Evolutionary conservation across 2,113 vertebrate genomes (phyloP), one percentile per base, ranked within the genome.

Genomic region (Seriola rivoliana): DNA sequence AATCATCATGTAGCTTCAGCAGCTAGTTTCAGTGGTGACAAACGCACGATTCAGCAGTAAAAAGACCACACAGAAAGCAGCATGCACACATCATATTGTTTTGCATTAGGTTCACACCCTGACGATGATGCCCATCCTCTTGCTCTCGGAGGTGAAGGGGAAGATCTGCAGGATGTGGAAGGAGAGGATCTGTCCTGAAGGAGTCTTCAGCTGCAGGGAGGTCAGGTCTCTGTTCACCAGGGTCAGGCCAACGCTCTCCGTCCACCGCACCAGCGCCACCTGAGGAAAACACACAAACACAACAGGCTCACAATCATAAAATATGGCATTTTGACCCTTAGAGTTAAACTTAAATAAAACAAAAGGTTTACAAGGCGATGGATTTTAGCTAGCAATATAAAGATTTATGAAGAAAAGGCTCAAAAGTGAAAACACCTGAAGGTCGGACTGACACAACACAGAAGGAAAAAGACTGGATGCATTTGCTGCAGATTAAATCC

Each of bases 51-150:
- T 75, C 52, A 60, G 19, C 3, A 16, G 19, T 21, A 17, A 8
- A 36, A 54, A 38, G 57, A 65, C 62, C 57, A 79, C 66, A 74
- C 25, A 78, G 54, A 68, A 0, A 70, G 23, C 5, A 74, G 34
- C 34, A 48, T 72, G 48, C 10, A 48, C 36, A 36, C 55, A 52
- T 48, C 14, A 40, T 34, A 14, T 38, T n/a, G 59, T 68, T 12
- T 16, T 32, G 57, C 17, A 38, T 11, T 1, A 52, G 13, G 16
- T 32, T 58, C 88, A 4, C 95, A 97, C 97, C 97, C 94, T 96
- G 75, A 99, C 95, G 40, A 99, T 99, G 95, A 99, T 96, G 55
- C 98, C 98, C 98, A 99, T 99, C 75, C 98, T 95, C 79, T 99
- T 99, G 97, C 97, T 97, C 95, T 99, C 98, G 0, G 98, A 99